phyloP scores from a whole-genome alignment of 2,888 invertebrate genomes.

The Nomada ruficornis region DNA sequence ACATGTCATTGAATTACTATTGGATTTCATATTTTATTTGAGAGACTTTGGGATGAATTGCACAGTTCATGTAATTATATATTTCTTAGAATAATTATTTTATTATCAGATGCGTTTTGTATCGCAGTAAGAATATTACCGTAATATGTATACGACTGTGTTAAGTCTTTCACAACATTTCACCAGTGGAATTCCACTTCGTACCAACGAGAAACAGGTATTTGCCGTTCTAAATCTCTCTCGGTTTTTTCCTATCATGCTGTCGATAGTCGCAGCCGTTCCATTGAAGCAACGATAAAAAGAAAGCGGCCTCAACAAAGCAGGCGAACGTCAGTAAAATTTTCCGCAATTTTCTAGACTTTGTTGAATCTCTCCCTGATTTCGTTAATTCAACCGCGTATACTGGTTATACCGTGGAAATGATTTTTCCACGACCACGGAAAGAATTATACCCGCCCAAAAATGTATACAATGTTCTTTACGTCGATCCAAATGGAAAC shows the following conservation, averaged over 20 bases:
- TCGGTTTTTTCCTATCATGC: not conserved
- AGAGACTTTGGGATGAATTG: too few relatives aligned
- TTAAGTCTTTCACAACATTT: not conserved
- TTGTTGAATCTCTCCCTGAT: slow-evolving; percentile 25
- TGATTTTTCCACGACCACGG: not conserved
- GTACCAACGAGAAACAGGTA: not conserved
- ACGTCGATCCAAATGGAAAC: too few relatives aligned
- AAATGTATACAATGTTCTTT: too few relatives aligned
- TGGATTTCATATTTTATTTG: too few relatives aligned
- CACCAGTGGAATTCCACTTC: slow-evolving; percentile 11
- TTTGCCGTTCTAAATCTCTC: not conserved
- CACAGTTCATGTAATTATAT: too few relatives aligned
- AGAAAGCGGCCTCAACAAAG: slow-evolving; percentile 1
- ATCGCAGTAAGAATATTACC: not conserved
- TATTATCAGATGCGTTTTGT: not conserved
- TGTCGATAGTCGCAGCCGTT: slow-evolving; percentile 21
- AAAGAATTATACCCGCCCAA: not conserved
- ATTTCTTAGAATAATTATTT: not conserved
- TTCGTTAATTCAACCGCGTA: slow-evolving; percentile 26
- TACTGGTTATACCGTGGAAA: not conserved
- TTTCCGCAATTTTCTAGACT: slow-evolving; percentile 29
- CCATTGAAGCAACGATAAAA: slow-evolving; percentile 4
- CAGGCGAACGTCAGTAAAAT: not conserved
- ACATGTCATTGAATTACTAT: too few relatives aligned
- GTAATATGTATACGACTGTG: not conserved